Evolutionary conservation across 2,888 invertebrate genomes (phyloP).

Genomic region (Platycnemis pennipes): DNA sequence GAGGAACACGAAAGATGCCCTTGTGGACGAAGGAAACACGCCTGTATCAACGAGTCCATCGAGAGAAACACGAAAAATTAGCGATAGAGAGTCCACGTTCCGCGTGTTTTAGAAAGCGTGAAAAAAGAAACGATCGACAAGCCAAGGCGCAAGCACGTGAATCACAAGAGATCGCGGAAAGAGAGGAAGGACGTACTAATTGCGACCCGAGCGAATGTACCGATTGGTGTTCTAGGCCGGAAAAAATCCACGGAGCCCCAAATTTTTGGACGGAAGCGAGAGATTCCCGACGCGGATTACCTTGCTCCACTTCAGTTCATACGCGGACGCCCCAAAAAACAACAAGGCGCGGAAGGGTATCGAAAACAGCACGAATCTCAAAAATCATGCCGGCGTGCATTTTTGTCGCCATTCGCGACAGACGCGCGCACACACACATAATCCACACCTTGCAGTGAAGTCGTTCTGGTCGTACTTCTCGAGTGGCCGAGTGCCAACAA

Average conservation of each 20-base stretch:
- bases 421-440: neutral
- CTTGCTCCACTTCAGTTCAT: constrained; percentile 35
- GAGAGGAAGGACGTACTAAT: neutral
- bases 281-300: constrained; percentile 24
- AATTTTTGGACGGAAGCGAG: constrained; percentile 14
- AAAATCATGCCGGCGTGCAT: neutral
- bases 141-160: neutral
- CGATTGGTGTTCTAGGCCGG: constrained; percentile 31
- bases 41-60: neutral
- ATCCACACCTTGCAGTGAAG: too few relatives aligned
- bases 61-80: neutral
- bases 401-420: neutral
- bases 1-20: neutral
- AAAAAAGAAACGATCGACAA: neutral
- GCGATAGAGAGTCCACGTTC: neutral
- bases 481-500: neutral
- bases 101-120: neutral
- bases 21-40: neutral
- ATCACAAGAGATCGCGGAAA: neutral
- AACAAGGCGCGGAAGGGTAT: neutral
- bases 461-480: too few relatives aligned
- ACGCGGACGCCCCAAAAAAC: constrained; percentile 14
- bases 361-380: neutral
- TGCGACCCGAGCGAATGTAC: neutral
- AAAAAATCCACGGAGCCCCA: constrained; percentile 4